These are phyloP conservation scores for Tiliacea aurago DNA, from an alignment of 2,888 invertebrate species.

Conservation along the genomic window DNA sequence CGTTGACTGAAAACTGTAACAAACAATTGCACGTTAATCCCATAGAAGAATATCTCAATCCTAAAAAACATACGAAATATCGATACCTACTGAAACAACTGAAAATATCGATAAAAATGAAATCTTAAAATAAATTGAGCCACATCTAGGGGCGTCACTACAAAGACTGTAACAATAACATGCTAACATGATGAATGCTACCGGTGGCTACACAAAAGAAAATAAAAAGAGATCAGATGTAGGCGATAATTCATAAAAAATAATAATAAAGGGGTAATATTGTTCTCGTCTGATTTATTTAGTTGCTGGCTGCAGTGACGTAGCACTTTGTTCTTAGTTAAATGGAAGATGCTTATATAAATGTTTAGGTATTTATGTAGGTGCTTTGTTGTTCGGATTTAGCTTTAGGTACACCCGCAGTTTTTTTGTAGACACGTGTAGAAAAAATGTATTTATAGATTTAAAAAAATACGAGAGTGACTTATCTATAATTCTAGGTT, in stretches of 20 bases:
- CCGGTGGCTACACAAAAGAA: conserved; percentile 82
- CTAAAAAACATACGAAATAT: conserved; percentile 2
- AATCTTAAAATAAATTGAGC: conserved; percentile 44
- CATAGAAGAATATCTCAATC: background rate
- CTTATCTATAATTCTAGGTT: background rate
- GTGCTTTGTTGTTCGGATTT: conserved; percentile 51
- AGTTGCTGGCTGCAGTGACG: conserved; percentile 67
- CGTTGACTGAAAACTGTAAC: too few relatives aligned
- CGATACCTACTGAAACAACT: conserved; percentile 6
- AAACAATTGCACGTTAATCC: background rate
- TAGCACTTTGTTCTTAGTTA: conserved; percentile 65
- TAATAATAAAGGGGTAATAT: conserved; percentile 83
- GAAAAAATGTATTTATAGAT: background rate
- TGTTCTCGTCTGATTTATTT: conserved; percentile 79
- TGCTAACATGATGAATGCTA: conserved; percentile 83
- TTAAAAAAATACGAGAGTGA: background rate
- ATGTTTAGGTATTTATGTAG: conserved; percentile 48
- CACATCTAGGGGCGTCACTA: conserved; percentile 70
- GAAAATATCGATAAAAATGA: conserved; percentile 44
- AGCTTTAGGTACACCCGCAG: conserved; percentile 32
- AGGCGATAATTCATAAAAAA: conserved; percentile 87
- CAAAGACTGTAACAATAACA: conserved; percentile 82
- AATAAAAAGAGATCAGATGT: conserved; percentile 80
- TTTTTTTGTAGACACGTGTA: conserved; percentile 21
- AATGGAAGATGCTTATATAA: conserved; percentile 56